These are phyloP conservation scores for Laothoe populi DNA, from an alignment of 2,888 invertebrate genomes.

Conservation along the genomic window DNA sequence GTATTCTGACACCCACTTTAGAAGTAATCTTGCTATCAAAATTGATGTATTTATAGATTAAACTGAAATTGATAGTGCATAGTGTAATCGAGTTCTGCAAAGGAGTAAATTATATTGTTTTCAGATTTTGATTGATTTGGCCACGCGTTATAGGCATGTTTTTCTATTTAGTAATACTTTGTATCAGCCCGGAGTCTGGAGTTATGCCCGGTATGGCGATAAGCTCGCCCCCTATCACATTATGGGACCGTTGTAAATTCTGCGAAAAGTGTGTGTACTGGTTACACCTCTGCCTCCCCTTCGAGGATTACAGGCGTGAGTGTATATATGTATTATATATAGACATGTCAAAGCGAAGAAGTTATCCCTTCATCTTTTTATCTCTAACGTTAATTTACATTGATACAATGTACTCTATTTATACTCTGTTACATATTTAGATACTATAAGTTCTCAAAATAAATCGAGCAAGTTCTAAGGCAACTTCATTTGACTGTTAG, in stretches of 20 bases:
- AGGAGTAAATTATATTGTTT: conserved; percentile 4
- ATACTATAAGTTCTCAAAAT: not conserved
- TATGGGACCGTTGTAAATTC: too few species aligned
- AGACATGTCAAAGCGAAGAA: too few species aligned
- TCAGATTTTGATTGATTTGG: not conserved
- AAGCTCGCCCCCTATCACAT: too few species aligned
- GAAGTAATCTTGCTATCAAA: not conserved
- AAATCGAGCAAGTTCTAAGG: too few species aligned
- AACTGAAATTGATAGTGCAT: not conserved
- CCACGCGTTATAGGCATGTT: not conserved
- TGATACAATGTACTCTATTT: conserved; percentile 17
- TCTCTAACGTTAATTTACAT: not conserved
- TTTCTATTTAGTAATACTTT: too few species aligned
- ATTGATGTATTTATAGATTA: not conserved
- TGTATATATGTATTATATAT: too few species aligned
- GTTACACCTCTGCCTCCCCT: too few species aligned
- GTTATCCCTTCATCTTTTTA: conserved; percentile 23
- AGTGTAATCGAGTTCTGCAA: not conserved
- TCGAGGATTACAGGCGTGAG: too few species aligned
- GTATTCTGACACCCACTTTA: not conserved
- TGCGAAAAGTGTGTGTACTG: too few species aligned
- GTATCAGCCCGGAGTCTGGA: too few species aligned
- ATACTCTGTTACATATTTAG: conserved; percentile 1
- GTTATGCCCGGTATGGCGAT: too few species aligned
- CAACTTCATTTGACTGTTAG: too few species aligned